Base-by-base conservation (phyloP, 2,113 vertebrate species). In the Protomyctophum bolini region DNA sequence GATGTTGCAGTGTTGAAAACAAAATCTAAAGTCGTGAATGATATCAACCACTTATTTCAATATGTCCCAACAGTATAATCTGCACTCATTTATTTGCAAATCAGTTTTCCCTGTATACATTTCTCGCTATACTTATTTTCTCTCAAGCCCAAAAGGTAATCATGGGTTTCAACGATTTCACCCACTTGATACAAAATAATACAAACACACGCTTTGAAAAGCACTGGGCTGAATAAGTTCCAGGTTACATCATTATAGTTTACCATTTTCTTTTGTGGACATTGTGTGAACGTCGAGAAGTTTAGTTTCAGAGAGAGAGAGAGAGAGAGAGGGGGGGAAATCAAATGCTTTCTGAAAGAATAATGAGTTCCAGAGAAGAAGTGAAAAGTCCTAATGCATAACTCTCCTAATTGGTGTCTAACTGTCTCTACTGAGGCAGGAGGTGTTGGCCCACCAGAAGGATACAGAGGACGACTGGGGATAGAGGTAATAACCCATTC, bases 341-440 rank as follows among this genome's bases (percentile, higher is more conserved):
- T 70, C 54, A 75, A 87, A 85, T 58, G 14, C 41, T 74, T 74
- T 72, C 77, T 82, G 79, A 85, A 58, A 75, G 68, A 72, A 84
- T 76, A 87, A 86, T 83, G 75, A 83, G 84, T 83, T 81, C 82
- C 79, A 83, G 79, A 49, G 2, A 73, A 85, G 86, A 88, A 84
- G 84, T 74, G 69, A 86, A 80, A 89, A 86, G 86, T 89, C 83
- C 83, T 58, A 83, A 91, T 88, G 86, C 82, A 87, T 67, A 89
- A 87, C 91, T 88, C 88, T 85, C 86, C 86, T 93, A 93, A 93
- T 93, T 93, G 91, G 91, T 86, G 86, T 90, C 88, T n/a, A n/a
- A n/a, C n/a, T n/a, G n/a, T n/a, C n/a, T n/a, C n/a, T 91, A 87
- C 86, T 89, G 87, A 89, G 91, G 88, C 86, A 86, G 83, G 79